Base-by-base conservation (phyloP, 2,113 vertebrate genomes). In the Dipodomys stephensi region DNA sequence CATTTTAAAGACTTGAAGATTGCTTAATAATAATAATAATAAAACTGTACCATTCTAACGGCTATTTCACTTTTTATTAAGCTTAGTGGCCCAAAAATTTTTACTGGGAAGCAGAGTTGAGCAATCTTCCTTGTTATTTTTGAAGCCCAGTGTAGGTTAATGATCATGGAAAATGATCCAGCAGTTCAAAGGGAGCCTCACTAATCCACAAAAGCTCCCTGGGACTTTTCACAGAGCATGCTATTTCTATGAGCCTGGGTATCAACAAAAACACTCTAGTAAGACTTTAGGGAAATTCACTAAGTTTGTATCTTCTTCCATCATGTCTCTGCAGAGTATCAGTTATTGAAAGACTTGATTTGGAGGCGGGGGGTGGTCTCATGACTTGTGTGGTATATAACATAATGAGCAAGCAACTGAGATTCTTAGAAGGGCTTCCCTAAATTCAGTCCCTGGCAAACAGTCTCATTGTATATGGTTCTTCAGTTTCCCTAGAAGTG, bases 61-160 rank as follows among this genome's bases (percentile, higher is more conserved):
- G 60, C 23, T 68, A 64, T 69, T 92, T 83, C 20, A 27, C 28
- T 46, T 82, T 49, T 18, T 74, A 57, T 57, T 83, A 89, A 69
- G 69, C 57, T 7, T 87, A 28, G n/a, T 28, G 65, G 62, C 5
- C n/a, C 49, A 62, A 80, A 64, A 88, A 84, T 82, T 94, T 94
- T 35, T 39, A 11, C 67, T 68, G n/a, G 9, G 80, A 95, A 88
- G 60, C 78, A 94, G 67, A 95, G 79, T 79, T 20, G 80, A 77
- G 71, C 23, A 68, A 62, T 73, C n/a, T 1, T 32, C 46, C 39
- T 46, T 72, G 23, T 49, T 69, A 60, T 77, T 69, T 92, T 87
- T 78, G 79, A 76, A 85, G 90, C 86, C n/a, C 72, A 49, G 28
- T 69, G 49, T 72, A 77, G n/a, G 19, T 18, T 44, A 87, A 74